Evolutionary conservation across 2,797 vertebrate genomes (phyloP).

Genomic region (Poeciliopsis paucimaculata): DNA sequence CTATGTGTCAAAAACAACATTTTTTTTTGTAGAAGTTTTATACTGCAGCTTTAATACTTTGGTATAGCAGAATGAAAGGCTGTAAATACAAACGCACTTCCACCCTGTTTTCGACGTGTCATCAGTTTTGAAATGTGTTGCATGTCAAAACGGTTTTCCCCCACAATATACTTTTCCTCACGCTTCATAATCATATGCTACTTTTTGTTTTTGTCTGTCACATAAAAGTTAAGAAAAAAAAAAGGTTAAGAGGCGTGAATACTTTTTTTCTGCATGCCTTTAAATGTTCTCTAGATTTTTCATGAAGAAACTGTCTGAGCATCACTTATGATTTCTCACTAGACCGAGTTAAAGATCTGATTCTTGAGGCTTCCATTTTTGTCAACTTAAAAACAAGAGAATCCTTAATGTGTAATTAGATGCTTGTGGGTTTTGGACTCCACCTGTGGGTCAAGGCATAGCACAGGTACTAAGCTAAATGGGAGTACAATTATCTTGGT

Average conservation of each 20-base stretch:
- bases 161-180: neutral
- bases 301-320: constrained; percentile 15
- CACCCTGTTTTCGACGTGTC: neutral
- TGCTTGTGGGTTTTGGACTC: neutral
- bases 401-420: constrained; percentile 35
- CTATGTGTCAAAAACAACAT: too few relatives aligned
- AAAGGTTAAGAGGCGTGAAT: neutral
- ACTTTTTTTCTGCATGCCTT: neutral
- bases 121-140: neutral
- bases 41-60: too few relatives aligned
- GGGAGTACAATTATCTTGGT: constrained; percentile 33
- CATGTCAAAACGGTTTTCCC: neutral
- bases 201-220: neutral
- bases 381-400: constrained; percentile 4
- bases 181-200: neutral
- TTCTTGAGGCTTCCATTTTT: constrained; percentile 19
- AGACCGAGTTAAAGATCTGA: constrained; percentile 1
- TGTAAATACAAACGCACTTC: neutral
- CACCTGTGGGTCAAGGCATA: constrained; percentile 9
- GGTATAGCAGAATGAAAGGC: neutral
- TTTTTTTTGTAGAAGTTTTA: too few relatives aligned
- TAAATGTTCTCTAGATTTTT: constrained; percentile 29
- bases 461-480: constrained; percentile 30
- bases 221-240: neutral
- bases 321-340: constrained; percentile 30